These are phyloP conservation scores for Coptotermes formosanus DNA, from an alignment of 1,140 invertebrate genomes.

Conservation along the genomic window DNA sequence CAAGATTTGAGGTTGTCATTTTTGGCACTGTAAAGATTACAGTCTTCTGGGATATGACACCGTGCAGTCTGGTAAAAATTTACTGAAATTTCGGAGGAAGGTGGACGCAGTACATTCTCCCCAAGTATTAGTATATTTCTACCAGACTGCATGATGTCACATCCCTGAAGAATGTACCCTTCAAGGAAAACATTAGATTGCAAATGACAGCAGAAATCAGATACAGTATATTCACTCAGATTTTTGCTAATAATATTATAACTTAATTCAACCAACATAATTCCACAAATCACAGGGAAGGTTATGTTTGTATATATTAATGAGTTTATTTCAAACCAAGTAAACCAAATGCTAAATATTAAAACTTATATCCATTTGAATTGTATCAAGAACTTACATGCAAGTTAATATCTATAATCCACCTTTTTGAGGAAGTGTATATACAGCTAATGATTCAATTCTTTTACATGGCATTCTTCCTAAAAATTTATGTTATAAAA, in stretches of 20 bases:
- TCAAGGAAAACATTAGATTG: no score
- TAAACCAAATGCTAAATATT: background rate
- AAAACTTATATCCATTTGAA: background rate
- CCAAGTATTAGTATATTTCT: no score
- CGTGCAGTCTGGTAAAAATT: no score
- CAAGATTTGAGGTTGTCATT: no score
- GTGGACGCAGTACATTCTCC: no score
- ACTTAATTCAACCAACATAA: background rate
- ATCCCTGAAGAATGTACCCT: no score
- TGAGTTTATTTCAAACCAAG: background rate
- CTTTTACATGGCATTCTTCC: background rate
- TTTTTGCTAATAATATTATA: background rate
- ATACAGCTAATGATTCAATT: background rate
- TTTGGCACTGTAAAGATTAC: no score
- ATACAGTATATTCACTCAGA: no score
- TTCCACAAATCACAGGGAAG: background rate
- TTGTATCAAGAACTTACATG: background rate
- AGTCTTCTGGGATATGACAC: no score
- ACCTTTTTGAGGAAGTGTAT: background rate
- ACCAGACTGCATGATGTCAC: no score
- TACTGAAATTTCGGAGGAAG: no score
- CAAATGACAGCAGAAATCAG: no score
- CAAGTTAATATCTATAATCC: background rate
- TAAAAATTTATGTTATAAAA: background rate
- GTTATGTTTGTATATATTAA: background rate